Base-by-base conservation (phyloP, 2,113 vertebrate species). In the Malurus cyaneus region DNA sequence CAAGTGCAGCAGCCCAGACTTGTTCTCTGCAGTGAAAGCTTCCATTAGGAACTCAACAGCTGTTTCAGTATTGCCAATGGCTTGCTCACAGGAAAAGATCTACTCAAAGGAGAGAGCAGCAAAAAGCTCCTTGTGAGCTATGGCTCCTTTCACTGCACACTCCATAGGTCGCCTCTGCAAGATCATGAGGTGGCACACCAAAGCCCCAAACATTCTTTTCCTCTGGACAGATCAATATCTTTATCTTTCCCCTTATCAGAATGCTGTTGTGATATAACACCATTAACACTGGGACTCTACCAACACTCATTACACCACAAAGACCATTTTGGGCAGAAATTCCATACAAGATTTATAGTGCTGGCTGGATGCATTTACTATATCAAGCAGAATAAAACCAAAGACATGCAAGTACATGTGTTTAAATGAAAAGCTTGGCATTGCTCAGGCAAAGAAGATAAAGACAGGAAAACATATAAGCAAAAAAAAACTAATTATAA, bases 401-500 rank as follows among this genome's bases (percentile, higher is more conserved):
- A 87, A 76, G 42, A 72, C 88, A 53, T 23, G 49, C 52, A 70
- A 91, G 34, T 28, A 50, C 1, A 1, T 31, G 23, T 52, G 47
- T 53, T 93, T 39, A 91, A 93, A 82, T 32, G 3, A 80, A 95
- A 86, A 88, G 62, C 25, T 91, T 60, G 56, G 12, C 54, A 86
- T 82, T 80, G 47, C 62, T 87, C 70, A 64, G 86, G 66, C 26
- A 80, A 87, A 80, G 39, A 86, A 56, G 88, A 96, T 90, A 92
- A 86, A 94, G 64, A 64, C 8, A 29, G 29, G 52, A 83, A 70
- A 78, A 82, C 13, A 62, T 18, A 76, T 17, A 64, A 90, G 90
- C 57, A 91, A 41, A 64, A 89, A 92, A 92, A 94, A 78, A 70
- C 59, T 65, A 88, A 86, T 86, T 92, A 86, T 32, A 81, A 93